Percentiles rank a stretch among this genome's conserved stretches.
phyloP scores from a whole-genome alignment of 2,888 invertebrate species.

The Eucera pruinosa region DNA sequence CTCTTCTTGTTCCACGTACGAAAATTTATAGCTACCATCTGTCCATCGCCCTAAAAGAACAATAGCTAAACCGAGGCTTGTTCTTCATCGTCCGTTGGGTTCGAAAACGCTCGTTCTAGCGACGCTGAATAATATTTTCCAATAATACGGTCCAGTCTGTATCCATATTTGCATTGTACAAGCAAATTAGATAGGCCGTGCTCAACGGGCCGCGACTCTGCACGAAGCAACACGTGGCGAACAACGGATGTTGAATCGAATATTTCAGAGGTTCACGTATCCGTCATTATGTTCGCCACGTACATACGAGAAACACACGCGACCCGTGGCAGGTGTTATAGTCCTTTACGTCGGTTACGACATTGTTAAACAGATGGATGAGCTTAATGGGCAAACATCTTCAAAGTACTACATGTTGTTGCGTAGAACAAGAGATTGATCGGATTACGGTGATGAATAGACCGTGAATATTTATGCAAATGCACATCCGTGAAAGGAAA shows the following conservation, averaged over 20 bases:
- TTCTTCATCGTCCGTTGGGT: slow-evolving; percentile 12
- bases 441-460: slow-evolving; percentile 1
- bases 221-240: slow-evolving; percentile 2
- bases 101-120: slow-evolving; percentile 24
- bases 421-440: neutral
- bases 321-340: neutral
- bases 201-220: neutral
- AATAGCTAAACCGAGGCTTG: slow-evolving; percentile 15
- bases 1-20: neutral
- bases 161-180: neutral
- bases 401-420: neutral
- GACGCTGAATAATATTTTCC: slow-evolving; percentile 38
- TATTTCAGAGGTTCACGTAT: slow-evolving; percentile 17
- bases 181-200: neutral
- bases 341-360: neutral
- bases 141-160: neutral
- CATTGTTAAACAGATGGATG: slow-evolving; percentile 18
- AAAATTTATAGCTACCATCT: slow-evolving; percentile 13
- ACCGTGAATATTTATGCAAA: no score
- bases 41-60: slow-evolving; percentile 35
- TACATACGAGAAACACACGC: neutral
- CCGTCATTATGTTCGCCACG: slow-evolving; percentile 9
- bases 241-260: neutral
- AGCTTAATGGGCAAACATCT: slow-evolving; percentile 4
- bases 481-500: no score